Evolutionary conservation across 53 echinoderm and acorn worm species (phyloP).

Genomic region (Stichopus horrens): DNA sequence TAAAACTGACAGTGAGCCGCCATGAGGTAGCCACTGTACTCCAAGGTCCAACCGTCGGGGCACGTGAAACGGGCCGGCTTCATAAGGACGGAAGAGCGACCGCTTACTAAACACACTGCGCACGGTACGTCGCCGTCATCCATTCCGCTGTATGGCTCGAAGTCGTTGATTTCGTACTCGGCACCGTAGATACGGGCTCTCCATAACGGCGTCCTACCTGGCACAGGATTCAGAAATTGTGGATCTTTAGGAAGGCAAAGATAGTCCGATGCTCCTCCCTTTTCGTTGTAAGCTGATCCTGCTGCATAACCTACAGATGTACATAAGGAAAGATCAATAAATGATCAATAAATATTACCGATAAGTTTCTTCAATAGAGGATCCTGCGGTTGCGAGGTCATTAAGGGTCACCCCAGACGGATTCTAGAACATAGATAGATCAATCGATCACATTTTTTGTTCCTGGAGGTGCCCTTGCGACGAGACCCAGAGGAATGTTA

Average conservation of each 20-base stretch:
- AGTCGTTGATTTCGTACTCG: constrained; percentile 17
- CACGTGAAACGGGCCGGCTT: constrained; percentile 23
- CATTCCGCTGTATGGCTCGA: constrained; percentile 3
- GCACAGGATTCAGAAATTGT: background rate
- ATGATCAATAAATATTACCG: background rate
- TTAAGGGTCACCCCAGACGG: no score
- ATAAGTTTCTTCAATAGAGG: background rate
- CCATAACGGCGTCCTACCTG: background rate
- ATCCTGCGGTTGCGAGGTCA: no score
- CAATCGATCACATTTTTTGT: no score
- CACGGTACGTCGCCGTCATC: constrained; percentile 42
- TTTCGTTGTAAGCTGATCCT: constrained; percentile 25
- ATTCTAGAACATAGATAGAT: no score
- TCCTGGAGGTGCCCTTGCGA: no score
- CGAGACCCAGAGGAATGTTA: no score
- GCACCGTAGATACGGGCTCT: constrained; percentile 14
- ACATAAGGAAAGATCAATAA: background rate
- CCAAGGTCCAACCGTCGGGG: constrained; percentile 38
- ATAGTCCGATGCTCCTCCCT: constrained; percentile 8
- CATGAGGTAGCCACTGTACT: constrained; percentile 47
- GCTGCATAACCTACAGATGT: constrained; percentile 14
- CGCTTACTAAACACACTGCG: constrained; percentile 22
- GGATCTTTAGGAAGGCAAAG: constrained; percentile 37
- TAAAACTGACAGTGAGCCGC: background rate
- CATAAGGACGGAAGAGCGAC: constrained; percentile 27